These are phyloP conservation scores for Cyprinodon brontotheroides DNA, from an alignment of 2,113 vertebrate species.

Conservation along the genomic window DNA sequence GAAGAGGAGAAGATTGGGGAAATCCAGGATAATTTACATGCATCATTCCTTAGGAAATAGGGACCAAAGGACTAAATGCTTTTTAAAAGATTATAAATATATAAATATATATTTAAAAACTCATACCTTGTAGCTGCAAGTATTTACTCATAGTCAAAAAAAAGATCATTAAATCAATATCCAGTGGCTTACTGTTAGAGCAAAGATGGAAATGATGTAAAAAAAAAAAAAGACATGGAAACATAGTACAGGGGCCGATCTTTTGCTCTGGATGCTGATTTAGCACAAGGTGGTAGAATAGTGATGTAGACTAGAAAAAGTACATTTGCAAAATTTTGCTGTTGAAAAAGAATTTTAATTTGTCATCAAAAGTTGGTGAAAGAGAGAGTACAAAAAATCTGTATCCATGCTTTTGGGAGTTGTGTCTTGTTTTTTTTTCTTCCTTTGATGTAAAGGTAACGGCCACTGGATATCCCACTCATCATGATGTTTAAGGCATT, in stretches of 20 bases:
- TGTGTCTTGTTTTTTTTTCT: conserved; percentile 41
- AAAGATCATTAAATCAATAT: conserved; percentile 80
- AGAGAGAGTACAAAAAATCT: conserved; percentile 9
- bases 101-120: conserved; percentile 84
- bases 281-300: conserved; percentile 77
- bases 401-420: conserved; percentile 61
- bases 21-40: conserved; percentile 86
- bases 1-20: conserved; percentile 69
- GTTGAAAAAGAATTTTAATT: conserved; percentile 80
- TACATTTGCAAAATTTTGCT: conserved; percentile 81
- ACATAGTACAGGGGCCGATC: conserved; percentile 70
- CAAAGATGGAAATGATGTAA: conserved; percentile 76
- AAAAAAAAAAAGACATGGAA: conserved; percentile 61
- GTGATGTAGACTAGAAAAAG: conserved; percentile 76
- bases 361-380: conserved; percentile 62
- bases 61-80: conserved; percentile 87
- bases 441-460: conserved; percentile 64
- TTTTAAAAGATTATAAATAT: conserved; percentile 85
- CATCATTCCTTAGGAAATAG: conserved; percentile 89
- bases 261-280: conserved; percentile 79
- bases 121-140: conserved; percentile 85
- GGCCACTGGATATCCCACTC: conserved; percentile 77
- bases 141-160: conserved; percentile 80
- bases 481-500: conserved; percentile 69
- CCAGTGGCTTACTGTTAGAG: conserved; percentile 82